A percentile compares a stretch with the other conserved stretches of the same genome.
These are phyloP conservation scores for Troglohyphantes excavatus DNA, from an alignment of 2,888 invertebrate genomes.

Conservation along the genomic window DNA sequence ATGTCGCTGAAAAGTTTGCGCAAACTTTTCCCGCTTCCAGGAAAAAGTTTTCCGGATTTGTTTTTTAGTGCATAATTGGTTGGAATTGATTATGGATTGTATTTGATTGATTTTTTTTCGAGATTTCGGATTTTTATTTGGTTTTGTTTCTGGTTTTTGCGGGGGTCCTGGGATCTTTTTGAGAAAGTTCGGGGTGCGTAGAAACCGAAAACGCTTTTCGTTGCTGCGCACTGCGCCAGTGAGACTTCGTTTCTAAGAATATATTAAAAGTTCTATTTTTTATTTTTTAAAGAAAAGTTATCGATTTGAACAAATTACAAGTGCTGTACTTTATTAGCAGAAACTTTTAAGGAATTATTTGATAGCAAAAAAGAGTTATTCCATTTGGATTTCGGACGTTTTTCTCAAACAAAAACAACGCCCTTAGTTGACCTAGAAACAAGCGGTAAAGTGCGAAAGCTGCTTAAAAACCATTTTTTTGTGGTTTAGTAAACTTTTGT, in stretches of 20 bases:
- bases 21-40: constrained; percentile 24
- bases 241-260: background rate
- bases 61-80: background rate
- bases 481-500: no score
- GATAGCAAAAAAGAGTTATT: background rate
- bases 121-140: background rate
- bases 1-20: constrained; percentile 7
- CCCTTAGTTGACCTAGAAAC: background rate
- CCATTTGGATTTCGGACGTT: background rate
- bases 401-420: no score
- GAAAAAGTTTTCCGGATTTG: background rate
- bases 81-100: background rate
- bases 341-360: no score
- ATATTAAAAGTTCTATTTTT: background rate
- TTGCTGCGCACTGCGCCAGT: constrained; percentile 49
- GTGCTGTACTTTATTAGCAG: no score
- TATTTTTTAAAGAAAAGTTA: no score
- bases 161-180: background rate
- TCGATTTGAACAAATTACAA: no score
- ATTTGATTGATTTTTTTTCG: background rate
- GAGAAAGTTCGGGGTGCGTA: constrained; percentile 50
- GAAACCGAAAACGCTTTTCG: constrained; percentile 32
- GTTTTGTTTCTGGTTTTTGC: background rate
- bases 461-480: no score
- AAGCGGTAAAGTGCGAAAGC: no score